These are phyloP conservation scores for Leptocoma aspasia DNA, from an alignment of 2,113 vertebrate species.

Conservation along the genomic window DNA sequence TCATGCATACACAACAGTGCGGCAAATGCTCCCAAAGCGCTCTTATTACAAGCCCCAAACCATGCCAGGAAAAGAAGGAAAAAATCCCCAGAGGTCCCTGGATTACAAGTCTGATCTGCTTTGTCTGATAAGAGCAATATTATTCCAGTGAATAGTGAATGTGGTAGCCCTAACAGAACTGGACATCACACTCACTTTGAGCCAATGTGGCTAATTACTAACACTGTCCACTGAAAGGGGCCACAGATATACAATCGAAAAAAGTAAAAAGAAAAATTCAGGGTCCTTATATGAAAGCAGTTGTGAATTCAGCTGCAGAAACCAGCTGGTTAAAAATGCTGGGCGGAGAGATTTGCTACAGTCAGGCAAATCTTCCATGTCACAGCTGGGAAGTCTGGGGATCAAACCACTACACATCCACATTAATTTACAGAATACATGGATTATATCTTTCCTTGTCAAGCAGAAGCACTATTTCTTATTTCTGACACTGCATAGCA, in stretches of 20 bases:
- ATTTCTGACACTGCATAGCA: neutral
- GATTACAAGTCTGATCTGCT: neutral
- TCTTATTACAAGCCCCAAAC: slow-evolving; percentile 27
- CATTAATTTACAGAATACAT: neutral
- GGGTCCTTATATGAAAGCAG: neutral
- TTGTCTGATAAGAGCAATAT: neutral
- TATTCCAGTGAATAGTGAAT: neutral
- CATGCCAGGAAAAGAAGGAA: neutral
- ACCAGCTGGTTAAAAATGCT: neutral
- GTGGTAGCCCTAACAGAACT: neutral
- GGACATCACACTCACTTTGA: neutral
- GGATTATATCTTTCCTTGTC: neutral
- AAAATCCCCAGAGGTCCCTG: neutral
- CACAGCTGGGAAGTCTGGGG: neutral
- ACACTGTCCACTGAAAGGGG: neutral
- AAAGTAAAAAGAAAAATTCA: neutral
- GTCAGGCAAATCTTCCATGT: neutral
- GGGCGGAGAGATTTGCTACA: neutral
- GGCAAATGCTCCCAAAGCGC: neutral
- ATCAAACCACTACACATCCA: neutral
- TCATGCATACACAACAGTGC: slow-evolving; percentile 43
- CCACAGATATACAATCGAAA: neutral
- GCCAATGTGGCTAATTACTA: neutral
- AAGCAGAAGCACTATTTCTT: neutral
- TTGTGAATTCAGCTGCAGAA: neutral